Evolutionary conservation across 2,797 vertebrate species (phyloP).

Genomic region (Coregonus suidteri): DNA sequence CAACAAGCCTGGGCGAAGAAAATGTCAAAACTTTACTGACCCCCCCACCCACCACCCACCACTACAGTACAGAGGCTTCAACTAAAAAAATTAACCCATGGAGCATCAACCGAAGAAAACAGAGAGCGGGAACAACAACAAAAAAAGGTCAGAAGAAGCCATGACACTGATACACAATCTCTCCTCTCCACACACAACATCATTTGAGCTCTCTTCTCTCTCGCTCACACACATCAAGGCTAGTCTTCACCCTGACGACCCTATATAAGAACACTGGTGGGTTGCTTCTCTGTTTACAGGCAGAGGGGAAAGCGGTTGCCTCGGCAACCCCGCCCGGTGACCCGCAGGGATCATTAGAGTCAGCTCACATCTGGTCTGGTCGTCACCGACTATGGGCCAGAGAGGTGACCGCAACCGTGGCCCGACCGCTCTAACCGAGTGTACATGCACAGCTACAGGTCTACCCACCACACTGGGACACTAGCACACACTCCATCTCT

Average conservation of each 20-base stretch:
- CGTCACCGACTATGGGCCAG: slow-evolving; percentile 55
- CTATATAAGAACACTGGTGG: slow-evolving; percentile 66
- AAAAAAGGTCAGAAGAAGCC: background rate
- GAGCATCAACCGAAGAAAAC: slow-evolving; percentile 26
- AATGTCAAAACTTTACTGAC: slow-evolving; percentile 61
- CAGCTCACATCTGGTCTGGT: slow-evolving; percentile 72
- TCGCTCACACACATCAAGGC: slow-evolving; percentile 45
- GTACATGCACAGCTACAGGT: slow-evolving; percentile 43
- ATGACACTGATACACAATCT: slow-evolving; percentile 31
- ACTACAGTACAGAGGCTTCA: slow-evolving; percentile 41
- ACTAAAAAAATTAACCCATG: slow-evolving; percentile 40
- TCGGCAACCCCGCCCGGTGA: slow-evolving; percentile 69
- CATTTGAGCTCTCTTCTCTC: slow-evolving; percentile 37
- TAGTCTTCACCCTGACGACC: slow-evolving; percentile 58
- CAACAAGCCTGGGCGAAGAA: slow-evolving; percentile 59
- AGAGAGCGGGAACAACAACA: slow-evolving; percentile 27
- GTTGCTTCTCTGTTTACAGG: slow-evolving; percentile 71
- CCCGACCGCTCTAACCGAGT: slow-evolving; percentile 45
- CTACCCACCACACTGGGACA: slow-evolving; percentile 54
- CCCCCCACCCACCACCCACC: background rate
- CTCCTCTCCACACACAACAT: slow-evolving; percentile 38
- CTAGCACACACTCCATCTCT: background rate
- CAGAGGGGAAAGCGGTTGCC: slow-evolving; percentile 72
- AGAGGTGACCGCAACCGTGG: slow-evolving; percentile 64
- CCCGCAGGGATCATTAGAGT: slow-evolving; percentile 75